Evolutionary conservation across 2,113 vertebrate genomes (phyloP).

Genomic region (Martes martes): DNA sequence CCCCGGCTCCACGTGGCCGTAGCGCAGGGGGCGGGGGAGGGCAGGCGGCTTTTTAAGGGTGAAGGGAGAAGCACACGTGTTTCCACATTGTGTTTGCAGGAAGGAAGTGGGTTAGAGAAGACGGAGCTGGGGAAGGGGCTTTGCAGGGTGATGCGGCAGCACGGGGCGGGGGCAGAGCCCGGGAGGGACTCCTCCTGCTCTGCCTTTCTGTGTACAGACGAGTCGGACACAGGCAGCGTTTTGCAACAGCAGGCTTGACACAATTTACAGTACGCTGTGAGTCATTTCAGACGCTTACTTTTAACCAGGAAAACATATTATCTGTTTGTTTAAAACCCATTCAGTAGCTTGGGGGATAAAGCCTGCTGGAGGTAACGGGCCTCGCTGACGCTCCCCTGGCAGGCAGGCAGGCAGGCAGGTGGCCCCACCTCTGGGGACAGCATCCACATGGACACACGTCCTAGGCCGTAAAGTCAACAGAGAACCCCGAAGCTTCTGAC

Average conservation of each 20-base stretch:
- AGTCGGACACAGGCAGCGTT: too few relatives aligned
- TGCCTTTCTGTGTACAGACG: rapidly evolving
- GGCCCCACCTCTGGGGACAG: not conserved
- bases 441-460: rapidly evolving
- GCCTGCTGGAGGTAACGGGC: too few relatives aligned
- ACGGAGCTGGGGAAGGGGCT: rapidly evolving
- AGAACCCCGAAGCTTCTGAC: rapidly evolving
- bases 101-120: not conserved
- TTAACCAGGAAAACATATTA: not conserved
- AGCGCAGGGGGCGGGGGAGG: too few relatives aligned
- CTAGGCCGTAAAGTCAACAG: rapidly evolving
- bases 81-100: not conserved
- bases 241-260: rapidly evolving
- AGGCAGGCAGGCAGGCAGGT: not conserved
- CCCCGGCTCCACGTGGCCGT: not conserved
- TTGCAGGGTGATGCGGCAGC: rapidly evolving
- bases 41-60: too few relatives aligned
- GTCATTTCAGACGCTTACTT: rapidly evolving
- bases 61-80: rapidly evolving
- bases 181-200: rapidly evolving
- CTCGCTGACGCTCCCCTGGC: not conserved
- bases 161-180: rapidly evolving
- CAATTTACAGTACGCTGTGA: rapidly evolving
- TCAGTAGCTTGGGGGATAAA: too few relatives aligned
- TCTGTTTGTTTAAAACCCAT: not conserved